phyloP scores from a whole-genome alignment of 2,888 invertebrate genomes.

The Slavum lentiscoides region DNA sequence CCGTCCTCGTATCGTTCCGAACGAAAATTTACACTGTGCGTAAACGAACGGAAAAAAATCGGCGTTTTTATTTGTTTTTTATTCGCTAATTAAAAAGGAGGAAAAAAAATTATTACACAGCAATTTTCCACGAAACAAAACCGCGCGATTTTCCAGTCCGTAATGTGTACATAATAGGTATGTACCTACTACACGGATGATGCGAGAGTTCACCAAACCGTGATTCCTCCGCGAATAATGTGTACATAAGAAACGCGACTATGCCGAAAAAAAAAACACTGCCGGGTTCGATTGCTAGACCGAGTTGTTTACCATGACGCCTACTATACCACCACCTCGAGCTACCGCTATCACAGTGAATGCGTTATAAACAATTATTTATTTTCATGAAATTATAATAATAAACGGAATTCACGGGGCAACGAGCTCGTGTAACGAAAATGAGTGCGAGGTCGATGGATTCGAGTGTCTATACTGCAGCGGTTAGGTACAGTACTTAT shows the following conservation, averaged over 20 bases:
- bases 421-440: too few species aligned
- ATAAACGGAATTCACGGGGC: too few species aligned
- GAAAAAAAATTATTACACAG: not conserved
- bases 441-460: too few species aligned
- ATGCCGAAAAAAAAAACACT: not conserved
- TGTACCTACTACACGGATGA: not conserved
- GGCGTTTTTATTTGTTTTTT: not conserved
- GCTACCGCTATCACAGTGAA: too few species aligned
- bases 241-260: constrained; percentile 15
- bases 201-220: constrained; percentile 48
- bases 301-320: constrained; percentile 37
- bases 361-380: too few species aligned
- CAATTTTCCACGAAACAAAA: constrained; percentile 39
- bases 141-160: not conserved
- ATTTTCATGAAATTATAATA: too few species aligned
- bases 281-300: constrained; percentile 37
- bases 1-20: not conserved
- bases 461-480: too few species aligned
- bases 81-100: constrained; percentile 37
- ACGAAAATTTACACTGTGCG: too few species aligned
- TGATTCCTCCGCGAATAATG: constrained; percentile 26
- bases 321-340: not conserved
- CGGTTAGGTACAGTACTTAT: too few species aligned
- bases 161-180: not conserved
- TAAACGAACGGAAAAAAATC: not conserved